Base-by-base conservation (phyloP, 2,888 invertebrate genomes). In the Cephus nigrinus region DNA sequence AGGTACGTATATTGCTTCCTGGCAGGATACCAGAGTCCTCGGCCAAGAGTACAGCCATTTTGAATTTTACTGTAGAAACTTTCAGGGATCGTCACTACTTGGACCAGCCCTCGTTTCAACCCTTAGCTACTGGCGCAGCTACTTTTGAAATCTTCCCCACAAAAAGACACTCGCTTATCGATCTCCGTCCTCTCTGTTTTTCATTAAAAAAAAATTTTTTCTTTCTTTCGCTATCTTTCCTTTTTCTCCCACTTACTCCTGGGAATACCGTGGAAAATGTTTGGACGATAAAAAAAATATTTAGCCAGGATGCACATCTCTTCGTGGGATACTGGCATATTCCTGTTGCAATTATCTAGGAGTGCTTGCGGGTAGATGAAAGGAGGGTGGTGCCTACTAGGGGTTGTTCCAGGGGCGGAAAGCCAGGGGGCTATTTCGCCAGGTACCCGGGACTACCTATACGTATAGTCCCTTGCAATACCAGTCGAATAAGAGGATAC, bases 321-420 rank as follows among this genome's bases (percentile, higher is more conserved):
- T 55, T 23, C 55, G 23, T 55, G 23, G 23, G 23, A 23, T 55
- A 55, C 55, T 23, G 55, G 81, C 78, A 79, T 83, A 80, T 83
- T 82, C 81, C 82, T 78, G 77, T 83, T 74, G 84, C 83, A 84
- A 85, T 85, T 85, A 83, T 81, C 81, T 69, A 78, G 78, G 81
- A 83, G 82, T 83, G 81, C 81, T 82, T 79, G 78, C 76, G 79
- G 80, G 78, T 75, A 80, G 82, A 83, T 82, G 82, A 83, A 80
- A 84, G 76, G 80, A 55, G 75, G 55, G 55, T 55, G 55, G 55
- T 23, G 23, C 23, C 23, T 23, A 55, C 9, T 23, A 55, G 23
- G 55, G 55, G 55, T 55, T 55, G 55, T 55, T 55, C 23, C 69
- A 40, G 75, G 75, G 69, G 75, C 75, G 76, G 80, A 79, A 76